phyloP scores from a whole-genome alignment of 2,113 vertebrate species.

The Oncorhynchus clarkii region DNA sequence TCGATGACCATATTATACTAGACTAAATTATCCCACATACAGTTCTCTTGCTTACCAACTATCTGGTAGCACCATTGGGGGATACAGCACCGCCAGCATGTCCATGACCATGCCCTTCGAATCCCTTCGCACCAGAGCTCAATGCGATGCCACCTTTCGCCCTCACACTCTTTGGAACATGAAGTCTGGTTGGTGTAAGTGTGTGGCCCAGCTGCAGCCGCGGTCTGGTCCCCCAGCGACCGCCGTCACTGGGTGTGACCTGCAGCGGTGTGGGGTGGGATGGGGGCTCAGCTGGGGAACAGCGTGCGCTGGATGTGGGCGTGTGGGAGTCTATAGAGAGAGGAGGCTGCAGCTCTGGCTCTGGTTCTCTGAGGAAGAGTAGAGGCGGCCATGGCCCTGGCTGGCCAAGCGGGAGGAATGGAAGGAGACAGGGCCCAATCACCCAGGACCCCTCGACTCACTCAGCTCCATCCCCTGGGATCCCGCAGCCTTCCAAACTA shows the following conservation, averaged over 20 bases:
- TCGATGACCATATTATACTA: constrained; percentile 21
- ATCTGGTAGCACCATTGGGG: constrained; percentile 30
- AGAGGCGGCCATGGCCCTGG: constrained; percentile 41
- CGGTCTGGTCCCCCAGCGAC: constrained; percentile 13
- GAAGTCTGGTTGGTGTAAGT: constrained; percentile 51
- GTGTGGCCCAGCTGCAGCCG: constrained; percentile 55
- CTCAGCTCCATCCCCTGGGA: constrained; percentile 68
- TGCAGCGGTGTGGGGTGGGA: neutral
- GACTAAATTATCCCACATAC: constrained; percentile 7
- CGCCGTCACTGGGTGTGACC: constrained; percentile 31
- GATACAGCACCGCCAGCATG: constrained; percentile 33
- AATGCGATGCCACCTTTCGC: constrained; percentile 24
- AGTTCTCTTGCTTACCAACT: neutral
- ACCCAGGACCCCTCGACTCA: constrained; percentile 71
- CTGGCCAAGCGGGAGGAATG: constrained; percentile 75
- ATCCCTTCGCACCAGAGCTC: constrained; percentile 40
- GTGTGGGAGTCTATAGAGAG: constrained; percentile 6
- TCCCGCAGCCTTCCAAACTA: constrained; percentile 71
- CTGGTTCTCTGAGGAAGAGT: constrained; percentile 10
- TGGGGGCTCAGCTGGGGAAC: constrained; percentile 9
- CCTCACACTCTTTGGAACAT: constrained; percentile 37
- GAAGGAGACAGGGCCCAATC: constrained; percentile 70
- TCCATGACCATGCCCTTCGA: constrained; percentile 15
- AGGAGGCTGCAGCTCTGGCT: constrained; percentile 22
- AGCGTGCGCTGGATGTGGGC: constrained; percentile 1